Evolutionary conservation across 2,888 invertebrate genomes (phyloP), one percentile per base, ranked within the genome.

Genomic region (Lycia hirtaria): DNA sequence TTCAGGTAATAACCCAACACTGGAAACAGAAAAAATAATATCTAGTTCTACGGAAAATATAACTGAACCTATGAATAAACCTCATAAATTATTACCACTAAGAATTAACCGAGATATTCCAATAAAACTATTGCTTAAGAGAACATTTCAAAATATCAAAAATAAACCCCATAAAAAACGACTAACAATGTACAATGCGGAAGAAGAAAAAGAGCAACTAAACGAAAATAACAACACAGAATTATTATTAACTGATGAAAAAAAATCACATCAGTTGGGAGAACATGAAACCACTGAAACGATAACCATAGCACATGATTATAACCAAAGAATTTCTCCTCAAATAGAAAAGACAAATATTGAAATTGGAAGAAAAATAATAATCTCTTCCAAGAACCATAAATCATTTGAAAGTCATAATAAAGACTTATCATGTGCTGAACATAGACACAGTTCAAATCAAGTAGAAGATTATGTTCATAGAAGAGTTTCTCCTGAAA

Each of bases 91-190:
- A 38, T 12, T 24, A 10, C 26, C 41, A 7, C 4, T 26, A 15
- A 24, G 41, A 15, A 14, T 9, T 5, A 28, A 26, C n/a, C 15
- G 41, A n/a, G 17, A 41, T 15, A n/a, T 41, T 26, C 41, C 41
- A 15, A 41, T 41, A 10, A 41, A 41, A 41, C 4, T 41, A 17
- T 26, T 41, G 17, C 26, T 41, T 3, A 41, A 41, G 10, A 9
- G 41, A 26, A 26, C 41, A 17, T 37, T 41, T 15, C 26, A 41
- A 26, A 41, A 17, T 41, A 26, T 4, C n/a, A n/a, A 17, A n/a
- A 41, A 17, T 35, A 35, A 28, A 4, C 17, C 26, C 6, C 15
- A 41, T 41, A 26, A 26, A 7, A 41, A 26, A 41, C 9, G 41
- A 17, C 10, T 26, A 14, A 15, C 26, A 15, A 10, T 4, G 5